Evolutionary conservation across 2,888 invertebrate genomes (phyloP).

Genomic region (Opisthograptis luteolata): DNA sequence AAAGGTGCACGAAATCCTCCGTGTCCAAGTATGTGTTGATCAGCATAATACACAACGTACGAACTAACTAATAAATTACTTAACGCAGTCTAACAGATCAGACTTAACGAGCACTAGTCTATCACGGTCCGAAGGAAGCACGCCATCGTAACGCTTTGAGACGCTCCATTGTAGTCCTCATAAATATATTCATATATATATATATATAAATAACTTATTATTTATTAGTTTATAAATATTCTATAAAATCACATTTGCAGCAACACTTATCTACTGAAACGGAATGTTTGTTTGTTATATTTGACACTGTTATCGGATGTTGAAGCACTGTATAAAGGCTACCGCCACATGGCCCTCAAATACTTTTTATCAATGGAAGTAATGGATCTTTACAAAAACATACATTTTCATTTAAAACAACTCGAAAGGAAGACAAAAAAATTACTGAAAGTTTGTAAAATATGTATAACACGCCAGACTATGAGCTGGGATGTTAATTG

Average conservation of each 20-base stretch:
- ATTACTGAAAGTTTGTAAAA: too few relatives aligned
- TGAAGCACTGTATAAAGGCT: slow-evolving; percentile 44
- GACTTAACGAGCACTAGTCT: slow-evolving; percentile 65
- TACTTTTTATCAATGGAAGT: background rate
- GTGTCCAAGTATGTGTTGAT: slow-evolving; percentile 82
- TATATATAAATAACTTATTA: slow-evolving; percentile 63
- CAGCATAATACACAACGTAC: slow-evolving; percentile 76
- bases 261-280: slow-evolving; percentile 60
- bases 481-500: too few relatives aligned
- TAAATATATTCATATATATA: slow-evolving; percentile 48
- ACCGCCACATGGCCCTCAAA: slow-evolving; percentile 13
- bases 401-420: too few relatives aligned
- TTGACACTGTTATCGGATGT: slow-evolving; percentile 30
- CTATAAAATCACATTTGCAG: slow-evolving; percentile 78
- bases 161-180: slow-evolving; percentile 67
- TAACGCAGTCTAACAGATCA: slow-evolving; percentile 70
- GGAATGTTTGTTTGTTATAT: slow-evolving; percentile 26
- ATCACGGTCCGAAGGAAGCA: slow-evolving; percentile 68
- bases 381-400: too few relatives aligned
- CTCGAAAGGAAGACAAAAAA: too few relatives aligned
- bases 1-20: slow-evolving; percentile 82
- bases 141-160: slow-evolving; percentile 69
- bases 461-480: too few relatives aligned
- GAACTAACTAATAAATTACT: slow-evolving; percentile 72
- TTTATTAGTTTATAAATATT: slow-evolving; percentile 58